Evolutionary conservation across 1,140 invertebrate genomes (phyloP), one percentile per base, ranked within the genome.

Genomic region (Phymastichus coffea): DNA sequence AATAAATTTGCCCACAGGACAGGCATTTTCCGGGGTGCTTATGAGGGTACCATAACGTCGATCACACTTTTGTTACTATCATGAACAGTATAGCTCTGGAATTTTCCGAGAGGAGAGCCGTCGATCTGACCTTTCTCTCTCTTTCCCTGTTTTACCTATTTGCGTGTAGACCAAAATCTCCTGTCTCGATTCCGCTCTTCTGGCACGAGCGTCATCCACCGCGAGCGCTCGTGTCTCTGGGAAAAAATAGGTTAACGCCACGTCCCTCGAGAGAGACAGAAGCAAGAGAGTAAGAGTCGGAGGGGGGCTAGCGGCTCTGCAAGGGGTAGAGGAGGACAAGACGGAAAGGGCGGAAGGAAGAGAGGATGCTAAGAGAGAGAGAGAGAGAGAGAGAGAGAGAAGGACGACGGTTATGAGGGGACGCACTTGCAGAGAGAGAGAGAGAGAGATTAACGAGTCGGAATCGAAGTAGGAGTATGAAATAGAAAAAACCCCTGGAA

Each of bases 201-300:
- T 3, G 15, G n/a, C n/a, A 14, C 17, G 3, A 22, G 40, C 40
- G 4, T 20, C 25, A 9, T 22, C 14, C n/a, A 47, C 17, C 25
- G 15, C 49, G 25, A 2, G 37, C 49, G 4, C 23, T 1, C 37
- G 26, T 17, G 9, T 12, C 4, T 22, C 9, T 20, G 17, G 15
- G 46, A 61, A 64, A 64, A 65, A 69, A 67, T 67, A 68, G 67
- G 63, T 66, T 67, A 67, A 59, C 63, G 57, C 52, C 54, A 44
- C 59, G 57, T 57, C 66, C 64, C 54, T 49, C 33, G 55, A 64
- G 67, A 51, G 12, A 44, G 14, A 26, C 15, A 19, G 28, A 48
- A 22, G 20, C 25, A 33, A 22, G 4, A 23, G 14, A 30, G 47
- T 41, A 58, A 7, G 37, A 51, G 43, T 43, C 26, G 57, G 26